Percentiles rank a stretch among this genome's conserved stretches.
Evolutionary conservation across 2,888 invertebrate genomes (phyloP).

Genomic region (Synergus laeviventris): DNA sequence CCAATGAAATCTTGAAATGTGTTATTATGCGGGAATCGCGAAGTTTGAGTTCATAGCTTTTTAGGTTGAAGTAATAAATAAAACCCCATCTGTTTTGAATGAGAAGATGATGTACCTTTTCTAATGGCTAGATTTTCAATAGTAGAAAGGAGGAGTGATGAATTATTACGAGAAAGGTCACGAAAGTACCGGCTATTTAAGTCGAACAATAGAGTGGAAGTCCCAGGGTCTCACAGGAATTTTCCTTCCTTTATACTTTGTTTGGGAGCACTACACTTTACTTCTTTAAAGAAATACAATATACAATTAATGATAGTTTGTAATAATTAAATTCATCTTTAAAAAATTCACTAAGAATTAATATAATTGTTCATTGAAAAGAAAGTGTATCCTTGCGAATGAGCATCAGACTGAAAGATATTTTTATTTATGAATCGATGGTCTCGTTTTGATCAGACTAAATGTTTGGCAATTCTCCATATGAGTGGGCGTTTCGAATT

Average conservation of each 20-base stretch:
- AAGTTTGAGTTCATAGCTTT: too few relatives aligned
- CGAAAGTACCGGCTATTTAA: neutral
- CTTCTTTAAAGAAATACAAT: too few relatives aligned
- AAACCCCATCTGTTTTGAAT: neutral
- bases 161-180: neutral
- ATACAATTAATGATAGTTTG: too few relatives aligned
- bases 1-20: conserved; percentile 18
- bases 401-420: neutral
- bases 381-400: neutral
- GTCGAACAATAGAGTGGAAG: neutral
- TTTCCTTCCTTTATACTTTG: neutral
- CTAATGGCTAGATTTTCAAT: neutral
- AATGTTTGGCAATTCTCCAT: conserved; percentile 7
- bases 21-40: neutral
- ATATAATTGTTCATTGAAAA: neutral
- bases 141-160: neutral
- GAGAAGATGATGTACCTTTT: neutral
- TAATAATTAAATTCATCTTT: too few relatives aligned
- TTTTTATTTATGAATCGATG: conserved; percentile 1
- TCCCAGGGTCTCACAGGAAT: neutral
- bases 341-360: neutral
- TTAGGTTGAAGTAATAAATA: too few relatives aligned
- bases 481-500: conserved; percentile 7
- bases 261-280: neutral
- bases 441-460: neutral